These are phyloP conservation scores for Percopsis omiscomaycus DNA, from an alignment of 2,797 vertebrate genomes.

Conservation along the genomic window DNA sequence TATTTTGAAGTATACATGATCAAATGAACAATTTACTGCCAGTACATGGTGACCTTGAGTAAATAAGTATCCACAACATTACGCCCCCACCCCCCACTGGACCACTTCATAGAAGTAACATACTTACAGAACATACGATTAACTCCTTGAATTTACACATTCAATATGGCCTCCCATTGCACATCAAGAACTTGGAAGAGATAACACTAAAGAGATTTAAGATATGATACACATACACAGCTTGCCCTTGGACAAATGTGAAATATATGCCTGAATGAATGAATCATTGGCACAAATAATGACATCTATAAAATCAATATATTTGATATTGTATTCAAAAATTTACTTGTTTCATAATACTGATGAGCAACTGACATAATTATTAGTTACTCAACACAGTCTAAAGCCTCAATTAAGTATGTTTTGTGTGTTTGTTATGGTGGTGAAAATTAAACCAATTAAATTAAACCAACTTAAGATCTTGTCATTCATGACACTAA, in stretches of 20 bases:
- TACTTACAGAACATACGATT: conserved; percentile 50
- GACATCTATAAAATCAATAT: neutral
- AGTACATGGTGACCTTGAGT: conserved; percentile 19
- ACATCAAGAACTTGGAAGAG: conserved; percentile 36
- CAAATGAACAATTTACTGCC: conserved; percentile 10
- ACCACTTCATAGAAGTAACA: conserved; percentile 68
- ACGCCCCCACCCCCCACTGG: conserved; percentile 34
- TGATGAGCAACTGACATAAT: neutral
- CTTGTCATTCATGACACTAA: too few relatives aligned
- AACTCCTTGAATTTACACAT: conserved; percentile 40
- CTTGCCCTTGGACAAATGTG: conserved; percentile 9
- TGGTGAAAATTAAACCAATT: conserved; percentile 8
- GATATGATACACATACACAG: conserved; percentile 13
- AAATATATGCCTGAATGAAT: conserved; percentile 5
- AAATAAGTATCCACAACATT: conserved; percentile 18
- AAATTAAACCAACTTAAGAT: too few relatives aligned
- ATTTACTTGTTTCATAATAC: conserved; percentile 12
- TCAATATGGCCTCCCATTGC: conserved; percentile 42
- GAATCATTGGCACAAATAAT: conserved; percentile 8
- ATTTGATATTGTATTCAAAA: conserved; percentile 20
- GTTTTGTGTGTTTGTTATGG: conserved; percentile 23
- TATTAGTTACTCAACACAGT: conserved; percentile 3
- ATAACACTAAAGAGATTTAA: conserved; percentile 6
- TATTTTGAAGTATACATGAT: conserved; percentile 17
- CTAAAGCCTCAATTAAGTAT: conserved; percentile 5